These are phyloP conservation scores for Strix aluco DNA, from an alignment of 2,113 vertebrate species.

Conservation along the genomic window DNA sequence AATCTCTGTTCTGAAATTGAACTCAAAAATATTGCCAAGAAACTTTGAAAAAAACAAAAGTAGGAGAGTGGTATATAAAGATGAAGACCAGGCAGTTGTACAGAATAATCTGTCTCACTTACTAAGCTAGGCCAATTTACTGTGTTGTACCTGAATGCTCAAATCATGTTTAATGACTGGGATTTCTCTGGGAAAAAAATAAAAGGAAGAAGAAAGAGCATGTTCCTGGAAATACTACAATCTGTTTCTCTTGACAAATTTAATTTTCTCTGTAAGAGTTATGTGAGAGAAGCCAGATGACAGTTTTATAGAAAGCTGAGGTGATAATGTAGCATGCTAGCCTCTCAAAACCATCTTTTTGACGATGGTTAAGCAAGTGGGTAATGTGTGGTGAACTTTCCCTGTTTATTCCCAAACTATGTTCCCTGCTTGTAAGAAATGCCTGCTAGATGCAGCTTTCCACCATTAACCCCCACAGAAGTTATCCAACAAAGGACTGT, in stretches of 20 bases:
- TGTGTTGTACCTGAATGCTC: slow-evolving; percentile 18
- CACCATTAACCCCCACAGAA: not conserved
- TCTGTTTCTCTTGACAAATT: slow-evolving; percentile 28
- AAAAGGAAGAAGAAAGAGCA: not conserved
- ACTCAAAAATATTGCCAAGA: not conserved
- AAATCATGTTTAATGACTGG: slow-evolving; percentile 46
- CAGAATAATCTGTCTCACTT: not conserved
- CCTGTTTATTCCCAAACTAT: not conserved
- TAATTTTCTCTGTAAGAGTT: slow-evolving; percentile 17
- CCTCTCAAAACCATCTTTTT: not conserved
- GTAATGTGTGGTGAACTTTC: not conserved
- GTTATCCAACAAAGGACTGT: not conserved
- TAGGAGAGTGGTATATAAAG: not conserved
- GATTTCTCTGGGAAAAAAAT: not conserved
- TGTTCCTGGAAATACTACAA: slow-evolving; percentile 11
- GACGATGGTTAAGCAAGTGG: not conserved
- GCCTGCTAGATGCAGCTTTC: not conserved
- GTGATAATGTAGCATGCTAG: not conserved
- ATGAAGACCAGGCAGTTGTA: not conserved
- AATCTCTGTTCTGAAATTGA: not conserved
- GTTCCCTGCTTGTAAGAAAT: not conserved
- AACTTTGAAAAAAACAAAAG: not conserved
- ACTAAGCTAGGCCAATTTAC: not conserved
- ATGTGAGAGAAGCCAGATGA: not conserved
- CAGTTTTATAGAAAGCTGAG: not conserved